phyloP scores from a whole-genome alignment of 1,140 invertebrate genomes.

The Pseudachorutes palmiensis region DNA sequence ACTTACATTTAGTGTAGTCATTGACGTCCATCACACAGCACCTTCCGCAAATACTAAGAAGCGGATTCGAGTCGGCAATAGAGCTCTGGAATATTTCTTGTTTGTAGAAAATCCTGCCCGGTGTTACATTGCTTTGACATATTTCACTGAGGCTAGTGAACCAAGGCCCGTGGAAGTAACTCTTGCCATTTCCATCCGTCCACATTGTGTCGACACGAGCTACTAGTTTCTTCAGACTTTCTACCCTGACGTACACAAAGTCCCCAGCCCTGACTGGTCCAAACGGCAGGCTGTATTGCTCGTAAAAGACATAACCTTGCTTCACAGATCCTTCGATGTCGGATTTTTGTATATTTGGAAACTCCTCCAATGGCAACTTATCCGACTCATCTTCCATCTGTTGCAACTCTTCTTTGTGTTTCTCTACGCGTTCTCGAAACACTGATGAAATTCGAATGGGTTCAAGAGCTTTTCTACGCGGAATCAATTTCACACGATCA shows the following conservation, averaged over 20 bases:
- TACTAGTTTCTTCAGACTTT: constrained; percentile 75
- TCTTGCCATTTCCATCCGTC: constrained; percentile 77
- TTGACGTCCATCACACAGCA: constrained; percentile 83
- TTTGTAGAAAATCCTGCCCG: constrained; percentile 75
- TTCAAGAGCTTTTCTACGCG: constrained; percentile 64
- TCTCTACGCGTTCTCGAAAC: constrained; percentile 81
- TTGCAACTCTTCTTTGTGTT: constrained; percentile 80
- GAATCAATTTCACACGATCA: constrained; percentile 55
- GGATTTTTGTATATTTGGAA: constrained; percentile 8
- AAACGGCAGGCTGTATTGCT: constrained; percentile 79
- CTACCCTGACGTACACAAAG: constrained; percentile 84
- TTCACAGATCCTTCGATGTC: constrained; percentile 42
- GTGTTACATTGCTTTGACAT: constrained; percentile 51
- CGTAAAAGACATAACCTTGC: constrained; percentile 75
- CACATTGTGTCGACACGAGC: constrained; percentile 92
- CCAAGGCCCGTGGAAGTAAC: constrained; percentile 88
- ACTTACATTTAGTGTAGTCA: constrained; percentile 76
- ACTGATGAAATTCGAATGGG: constrained; percentile 83
- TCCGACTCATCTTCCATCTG: constrained; percentile 61
- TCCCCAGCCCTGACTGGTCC: constrained; percentile 82
- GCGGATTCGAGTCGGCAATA: constrained; percentile 81
- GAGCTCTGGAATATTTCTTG: constrained; percentile 89
- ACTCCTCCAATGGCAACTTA: constrained; percentile 28
- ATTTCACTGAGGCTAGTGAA: constrained; percentile 82
- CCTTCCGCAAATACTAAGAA: constrained; percentile 80